A percentile compares a stretch with the other conserved stretches of the same genome.
These are phyloP conservation scores for Arizona elegans DNA, from an alignment of 2,113 vertebrate species.

Conservation along the genomic window DNA sequence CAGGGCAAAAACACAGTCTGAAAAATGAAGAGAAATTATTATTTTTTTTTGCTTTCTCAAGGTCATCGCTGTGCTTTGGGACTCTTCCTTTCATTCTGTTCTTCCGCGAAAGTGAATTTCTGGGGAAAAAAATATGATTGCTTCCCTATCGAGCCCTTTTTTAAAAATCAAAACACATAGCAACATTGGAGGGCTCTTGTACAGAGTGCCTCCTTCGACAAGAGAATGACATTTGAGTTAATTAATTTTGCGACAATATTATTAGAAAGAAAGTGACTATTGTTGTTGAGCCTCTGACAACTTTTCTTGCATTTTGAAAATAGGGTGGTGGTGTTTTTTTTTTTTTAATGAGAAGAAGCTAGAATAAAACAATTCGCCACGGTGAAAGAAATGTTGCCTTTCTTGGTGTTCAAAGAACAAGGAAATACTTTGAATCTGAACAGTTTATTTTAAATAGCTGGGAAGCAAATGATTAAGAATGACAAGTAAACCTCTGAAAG, in stretches of 20 bases:
- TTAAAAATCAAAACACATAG: conserved; percentile 67
- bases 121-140: conserved; percentile 47
- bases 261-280: conserved; percentile 48
- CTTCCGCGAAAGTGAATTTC: conserved; percentile 51
- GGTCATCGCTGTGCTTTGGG: neutral
- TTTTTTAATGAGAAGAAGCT: conserved; percentile 40
- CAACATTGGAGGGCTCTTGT: conserved; percentile 64
- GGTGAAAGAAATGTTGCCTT: conserved; percentile 26
- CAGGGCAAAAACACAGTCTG: neutral
- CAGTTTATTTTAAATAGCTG: conserved; percentile 41
- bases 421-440: conserved; percentile 36
- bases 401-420: conserved; percentile 38
- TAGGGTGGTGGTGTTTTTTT: neutral
- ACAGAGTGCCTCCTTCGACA: conserved; percentile 53
- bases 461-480: conserved; percentile 25
- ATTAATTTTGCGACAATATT: conserved; percentile 62
- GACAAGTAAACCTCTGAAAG: conserved; percentile 25
- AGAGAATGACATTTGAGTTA: conserved; percentile 66
- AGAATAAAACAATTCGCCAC: conserved; percentile 39
- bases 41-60: conserved; percentile 2
- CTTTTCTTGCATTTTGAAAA: conserved; percentile 52
- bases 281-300: conserved; percentile 51
- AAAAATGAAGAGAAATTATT: conserved; percentile 10
- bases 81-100: conserved; percentile 50
- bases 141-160: conserved; percentile 58